phyloP scores from a whole-genome alignment of 2,888 invertebrate species.

The Caenorhabditis parvicauda region DNA sequence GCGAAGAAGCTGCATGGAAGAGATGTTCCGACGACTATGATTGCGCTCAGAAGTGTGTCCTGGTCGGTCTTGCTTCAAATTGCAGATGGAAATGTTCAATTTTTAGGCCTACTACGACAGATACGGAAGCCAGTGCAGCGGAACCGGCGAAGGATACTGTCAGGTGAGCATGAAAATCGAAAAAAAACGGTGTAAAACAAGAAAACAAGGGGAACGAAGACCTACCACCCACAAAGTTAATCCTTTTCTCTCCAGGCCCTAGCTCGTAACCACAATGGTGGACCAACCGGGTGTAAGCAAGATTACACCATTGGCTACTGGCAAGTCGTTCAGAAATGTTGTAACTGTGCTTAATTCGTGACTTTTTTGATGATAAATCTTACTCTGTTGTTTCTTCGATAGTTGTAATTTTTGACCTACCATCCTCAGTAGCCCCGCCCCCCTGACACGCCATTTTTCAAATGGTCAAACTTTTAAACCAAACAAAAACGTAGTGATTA shows the following conservation, averaged over 20 bases:
- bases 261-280: conserved; percentile 24
- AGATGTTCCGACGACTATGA: conserved; percentile 32
- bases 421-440: too few species aligned
- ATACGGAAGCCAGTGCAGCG: conserved; percentile 16
- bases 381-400: too few species aligned
- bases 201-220: too few species aligned
- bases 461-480: too few species aligned
- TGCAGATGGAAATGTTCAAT: neutral
- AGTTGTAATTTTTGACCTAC: too few species aligned
- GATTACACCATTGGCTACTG: conserved; percentile 2
- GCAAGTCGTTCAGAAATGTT: too few species aligned
- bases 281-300: conserved; percentile 5
- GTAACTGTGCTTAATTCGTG: too few species aligned
- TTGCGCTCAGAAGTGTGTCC: conserved; percentile 30
- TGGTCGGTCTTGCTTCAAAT: conserved; percentile 2
- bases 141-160: conserved; percentile 16
- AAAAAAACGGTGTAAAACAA: too few species aligned
- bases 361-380: too few species aligned
- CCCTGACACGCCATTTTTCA: too few species aligned
- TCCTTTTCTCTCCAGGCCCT: conserved; percentile 7
- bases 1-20: conserved; percentile 38
- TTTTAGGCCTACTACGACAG: conserved; percentile 27
- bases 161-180: neutral
- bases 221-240: too few species aligned
- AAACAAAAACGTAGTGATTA: too few species aligned